Base-by-base conservation (phyloP, 1,140 invertebrate species). In the Drosophila simulans region DNA sequence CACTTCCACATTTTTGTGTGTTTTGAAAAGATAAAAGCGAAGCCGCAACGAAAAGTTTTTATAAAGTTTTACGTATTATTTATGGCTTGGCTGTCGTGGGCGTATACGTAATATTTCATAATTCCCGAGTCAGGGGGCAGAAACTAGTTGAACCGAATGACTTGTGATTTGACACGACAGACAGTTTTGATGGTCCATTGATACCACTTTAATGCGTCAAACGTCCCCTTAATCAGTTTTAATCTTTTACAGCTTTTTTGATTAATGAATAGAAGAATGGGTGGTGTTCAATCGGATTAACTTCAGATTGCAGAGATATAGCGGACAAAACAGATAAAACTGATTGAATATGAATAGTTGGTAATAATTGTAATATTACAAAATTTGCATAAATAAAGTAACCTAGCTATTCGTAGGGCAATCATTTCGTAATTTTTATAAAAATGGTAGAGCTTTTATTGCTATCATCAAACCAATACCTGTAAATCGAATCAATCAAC, bases 71-170 rank as follows among this genome's bases (percentile, higher is more conserved):
- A 48, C 13, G 34, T 27, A 56, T 70, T 70, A 80, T 88, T 88
- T 89, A 89, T 73, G 74, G 49, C 22, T 11, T 57, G 25, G 43
- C 37, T 35, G 73, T 76, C 72, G 84, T 73, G 60, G 83, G 83
- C 84, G 83, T 88, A 89, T 88, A 80, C 84, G 72, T 63, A 84
- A 88, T 88, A 89, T 89, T 89, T 88, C 54, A 86, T 73, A 86
- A 65, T 72, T 68, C 22, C 48, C 35, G 25, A 57, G 59, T 75
- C 52, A 49, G 27, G 74, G 49, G 59, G 45, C 54, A 65, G 34
- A 45, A 52, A 60, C 54, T 63, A 65, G 52, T 65, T 76, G 63
- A 60, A 53, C 55, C 48, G n/a, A 43, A 57, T 42, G 59, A 70
- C 71, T 74, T 65, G 80, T 45, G 35, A 64, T 45, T 49, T 56